Percentiles rank a stretch among this genome's conserved stretches.
Evolutionary conservation across 2,113 vertebrate genomes (phyloP).

Genomic region (Pomatorhinus ruficollis): DNA sequence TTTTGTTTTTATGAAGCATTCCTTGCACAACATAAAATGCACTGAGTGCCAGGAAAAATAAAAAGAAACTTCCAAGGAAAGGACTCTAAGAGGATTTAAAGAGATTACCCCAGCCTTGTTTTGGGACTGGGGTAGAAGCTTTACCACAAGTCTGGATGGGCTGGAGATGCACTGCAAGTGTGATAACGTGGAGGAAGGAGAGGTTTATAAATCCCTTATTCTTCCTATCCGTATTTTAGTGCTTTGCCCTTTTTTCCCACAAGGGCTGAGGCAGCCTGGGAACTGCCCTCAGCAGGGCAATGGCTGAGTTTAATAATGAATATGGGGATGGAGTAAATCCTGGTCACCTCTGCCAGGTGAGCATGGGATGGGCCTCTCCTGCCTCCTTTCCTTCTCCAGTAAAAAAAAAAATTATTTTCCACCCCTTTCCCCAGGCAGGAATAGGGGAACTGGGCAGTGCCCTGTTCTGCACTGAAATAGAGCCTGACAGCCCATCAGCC

Average conservation of each 20-base stretch:
- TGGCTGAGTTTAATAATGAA: neutral
- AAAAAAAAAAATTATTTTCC: neutral
- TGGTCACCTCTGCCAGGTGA: neutral
- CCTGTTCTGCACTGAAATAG: neutral
- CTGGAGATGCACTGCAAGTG: neutral
- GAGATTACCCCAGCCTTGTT: neutral
- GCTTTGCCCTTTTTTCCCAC: neutral
- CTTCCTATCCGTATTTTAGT: neutral
- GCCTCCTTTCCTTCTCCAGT: neutral
- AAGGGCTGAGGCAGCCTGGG: neutral
- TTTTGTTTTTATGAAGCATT: neutral
- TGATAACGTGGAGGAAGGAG: accelerated
- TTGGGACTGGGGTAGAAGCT: neutral
- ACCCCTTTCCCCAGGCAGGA: neutral
- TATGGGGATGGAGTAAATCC: neutral
- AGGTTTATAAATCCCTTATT: neutral
- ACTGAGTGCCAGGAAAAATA: neutral
- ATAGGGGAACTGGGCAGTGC: neutral
- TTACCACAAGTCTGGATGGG: neutral
- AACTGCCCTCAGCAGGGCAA: neutral
- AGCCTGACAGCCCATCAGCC: neutral
- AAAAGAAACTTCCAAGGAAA: neutral
- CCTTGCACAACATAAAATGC: neutral
- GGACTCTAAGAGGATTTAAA: neutral
- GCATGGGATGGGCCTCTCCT: neutral